Evolutionary conservation across 2,888 invertebrate genomes (phyloP).

Genomic region (Prenolepis imparis): DNA sequence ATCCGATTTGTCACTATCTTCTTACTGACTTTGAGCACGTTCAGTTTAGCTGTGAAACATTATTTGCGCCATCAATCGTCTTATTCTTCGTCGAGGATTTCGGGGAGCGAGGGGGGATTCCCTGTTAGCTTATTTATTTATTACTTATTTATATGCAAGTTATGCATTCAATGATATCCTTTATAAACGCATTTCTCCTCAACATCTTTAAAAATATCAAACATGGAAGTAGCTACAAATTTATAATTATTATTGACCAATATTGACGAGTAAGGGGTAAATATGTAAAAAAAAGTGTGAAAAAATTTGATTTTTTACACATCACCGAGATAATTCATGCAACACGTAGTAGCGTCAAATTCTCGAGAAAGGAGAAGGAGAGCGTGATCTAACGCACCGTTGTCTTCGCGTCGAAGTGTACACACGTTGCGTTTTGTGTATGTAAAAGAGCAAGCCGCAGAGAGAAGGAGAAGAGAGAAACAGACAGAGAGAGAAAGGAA

Average conservation of each 20-base stretch:
- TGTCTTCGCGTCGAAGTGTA: conserved; percentile 65
- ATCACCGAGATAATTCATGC: not conserved
- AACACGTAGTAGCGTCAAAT: conserved; percentile 10
- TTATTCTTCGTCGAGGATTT: conserved; percentile 1
- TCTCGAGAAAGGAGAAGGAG: conserved; percentile 26
- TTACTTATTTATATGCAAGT: not conserved
- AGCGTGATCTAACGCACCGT: conserved; percentile 60
- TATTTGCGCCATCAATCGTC: conserved; percentile 19
- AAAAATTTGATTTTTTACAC: not conserved
- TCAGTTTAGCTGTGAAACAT: conserved; percentile 21
- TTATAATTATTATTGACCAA: not conserved
- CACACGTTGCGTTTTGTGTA: conserved; percentile 59
- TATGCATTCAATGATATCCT: not conserved
- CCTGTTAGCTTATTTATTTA: not conserved
- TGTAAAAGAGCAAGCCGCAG: conserved; percentile 69
- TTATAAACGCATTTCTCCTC: not conserved
- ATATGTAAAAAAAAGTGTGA: not conserved
- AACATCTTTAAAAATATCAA: not conserved
- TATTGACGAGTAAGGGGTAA: not conserved
- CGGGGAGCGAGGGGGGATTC: too few species aligned
- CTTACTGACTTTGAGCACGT: conserved; percentile 15
- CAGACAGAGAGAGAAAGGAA: conserved; percentile 13
- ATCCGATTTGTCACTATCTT: conserved; percentile 47
- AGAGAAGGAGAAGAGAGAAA: conserved; percentile 59
- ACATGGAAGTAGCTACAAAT: not conserved